Evolutionary conservation across 2,797 vertebrate species (phyloP), one percentile per base, ranked within the genome.

Genomic region (Lepus oiostolus): DNA sequence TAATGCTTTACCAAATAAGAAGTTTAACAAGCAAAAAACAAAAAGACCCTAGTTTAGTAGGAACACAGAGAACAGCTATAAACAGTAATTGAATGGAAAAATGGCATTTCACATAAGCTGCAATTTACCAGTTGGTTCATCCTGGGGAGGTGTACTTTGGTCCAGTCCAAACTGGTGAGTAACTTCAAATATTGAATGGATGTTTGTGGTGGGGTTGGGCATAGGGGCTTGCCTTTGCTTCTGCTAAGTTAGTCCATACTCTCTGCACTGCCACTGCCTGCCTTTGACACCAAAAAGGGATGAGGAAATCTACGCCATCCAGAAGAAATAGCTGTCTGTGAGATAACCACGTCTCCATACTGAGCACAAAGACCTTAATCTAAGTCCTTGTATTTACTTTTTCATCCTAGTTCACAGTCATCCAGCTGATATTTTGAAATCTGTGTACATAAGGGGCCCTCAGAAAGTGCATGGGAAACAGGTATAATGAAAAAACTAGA

Each of bases 261-360:
- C 28, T 74, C 52, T 92, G 35, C 22, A 9, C n/a, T 67, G 11
- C 12, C 7, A 26, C 13, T 38, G 21, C 26, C 5, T 81, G 38
- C 54, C 35, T n/a, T 14, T 87, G 54, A 67, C 13, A 76, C 35
- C 30, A 67, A 76, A 77, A 60, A 52, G 14, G 16, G n/a, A 35
- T 52, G 26, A 89, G 62, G 52, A 14, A 11, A 1, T 60, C 24
- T 93, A 88, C 85, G 58, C 9, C 9, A 47, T 32, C 30, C 74
- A 13, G 60, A 95, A 90, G 52, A 90, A 79, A 80, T 38, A 76
- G 19, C 38, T 70, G 2, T 82, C 70, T 88, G 14, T 91, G 63
- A 88, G 26, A 42, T 86, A 82, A 30, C 24, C 28, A 8, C 13
- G 32, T 71, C 72, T 68, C 13, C 22, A 87, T 86, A 74, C 2